Evolutionary conservation across 2,797 vertebrate species (phyloP).

Genomic region (Premnoplex brunnescens): DNA sequence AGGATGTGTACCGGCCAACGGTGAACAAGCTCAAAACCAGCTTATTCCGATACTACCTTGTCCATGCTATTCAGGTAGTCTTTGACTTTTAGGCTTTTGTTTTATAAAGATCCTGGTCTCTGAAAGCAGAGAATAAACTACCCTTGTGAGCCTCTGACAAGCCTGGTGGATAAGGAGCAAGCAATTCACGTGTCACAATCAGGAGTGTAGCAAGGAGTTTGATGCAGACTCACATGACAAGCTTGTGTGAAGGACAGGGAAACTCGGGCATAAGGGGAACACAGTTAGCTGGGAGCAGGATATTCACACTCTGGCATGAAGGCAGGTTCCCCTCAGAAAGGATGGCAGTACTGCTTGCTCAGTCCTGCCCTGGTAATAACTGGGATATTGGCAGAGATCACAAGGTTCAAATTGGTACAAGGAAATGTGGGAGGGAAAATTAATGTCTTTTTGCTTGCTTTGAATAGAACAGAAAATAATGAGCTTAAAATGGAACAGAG

Average conservation of each 20-base stretch:
- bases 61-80: constrained; percentile 89
- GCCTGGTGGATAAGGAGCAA: background rate
- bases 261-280: background rate
- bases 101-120: background rate
- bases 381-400: background rate
- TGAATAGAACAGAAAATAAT: background rate
- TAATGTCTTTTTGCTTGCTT: background rate
- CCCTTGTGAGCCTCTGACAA: background rate
- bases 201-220: background rate
- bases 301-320: rapidly evolving
- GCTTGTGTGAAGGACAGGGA: background rate
- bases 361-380: background rate
- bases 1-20: constrained; percentile 90
- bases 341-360: background rate
- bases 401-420: background rate
- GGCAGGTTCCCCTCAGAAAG: background rate
- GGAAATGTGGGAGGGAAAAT: background rate
- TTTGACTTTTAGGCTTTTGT: background rate
- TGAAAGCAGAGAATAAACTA: background rate
- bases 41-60: constrained; percentile 91
- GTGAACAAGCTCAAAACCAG: constrained; percentile 94
- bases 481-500: background rate
- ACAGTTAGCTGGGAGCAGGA: background rate
- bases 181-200: background rate
- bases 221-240: background rate